Evolutionary conservation across 2,888 invertebrate species (phyloP).

Genomic region (Choreutis nemorana): DNA sequence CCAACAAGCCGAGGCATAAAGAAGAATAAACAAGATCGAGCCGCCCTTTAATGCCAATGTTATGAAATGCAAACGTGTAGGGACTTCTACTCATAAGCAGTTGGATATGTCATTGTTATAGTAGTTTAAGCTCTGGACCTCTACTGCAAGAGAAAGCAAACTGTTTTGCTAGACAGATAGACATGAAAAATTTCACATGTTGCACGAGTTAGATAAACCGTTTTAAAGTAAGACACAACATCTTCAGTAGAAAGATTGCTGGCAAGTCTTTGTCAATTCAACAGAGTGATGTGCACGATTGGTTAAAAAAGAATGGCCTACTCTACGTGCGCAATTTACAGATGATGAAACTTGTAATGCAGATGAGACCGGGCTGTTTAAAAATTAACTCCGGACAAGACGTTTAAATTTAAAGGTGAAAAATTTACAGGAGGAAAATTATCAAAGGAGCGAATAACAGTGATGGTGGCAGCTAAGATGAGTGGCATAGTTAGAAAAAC

Average conservation of each 20-base stretch:
- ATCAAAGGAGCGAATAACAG: slow-evolving; percentile 4
- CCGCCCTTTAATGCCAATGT: slow-evolving; percentile 15
- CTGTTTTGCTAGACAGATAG: slow-evolving; percentile 12
- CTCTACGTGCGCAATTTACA: slow-evolving; percentile 11
- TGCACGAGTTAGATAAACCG: slow-evolving; percentile 14
- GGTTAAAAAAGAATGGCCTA: slow-evolving; percentile 12
- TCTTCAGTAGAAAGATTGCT: slow-evolving; percentile 14
- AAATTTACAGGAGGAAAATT: slow-evolving; percentile 1
- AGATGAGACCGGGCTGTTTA: slow-evolving; percentile 15
- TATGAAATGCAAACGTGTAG: slow-evolving; percentile 15
- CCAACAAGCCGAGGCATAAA: too few relatives aligned
- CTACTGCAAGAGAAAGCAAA: slow-evolving; percentile 16
- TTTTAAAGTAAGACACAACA: slow-evolving; percentile 14
- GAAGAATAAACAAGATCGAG: slow-evolving; percentile 17
- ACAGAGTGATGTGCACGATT: slow-evolving; percentile 10
- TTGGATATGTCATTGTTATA: slow-evolving; percentile 10
- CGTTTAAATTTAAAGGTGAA: slow-evolving; percentile 9
- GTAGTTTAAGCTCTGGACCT: slow-evolving; percentile 13
- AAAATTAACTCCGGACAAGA: not conserved
- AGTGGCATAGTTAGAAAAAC: slow-evolving; percentile 1
- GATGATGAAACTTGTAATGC: slow-evolving; percentile 17
- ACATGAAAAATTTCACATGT: slow-evolving; percentile 12
- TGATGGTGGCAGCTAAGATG: slow-evolving; percentile 3
- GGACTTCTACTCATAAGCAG: slow-evolving; percentile 12
- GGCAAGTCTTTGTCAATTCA: slow-evolving; percentile 13